phyloP scores from a whole-genome alignment of 2,888 invertebrate genomes.

The Plagiodera versicolora region DNA sequence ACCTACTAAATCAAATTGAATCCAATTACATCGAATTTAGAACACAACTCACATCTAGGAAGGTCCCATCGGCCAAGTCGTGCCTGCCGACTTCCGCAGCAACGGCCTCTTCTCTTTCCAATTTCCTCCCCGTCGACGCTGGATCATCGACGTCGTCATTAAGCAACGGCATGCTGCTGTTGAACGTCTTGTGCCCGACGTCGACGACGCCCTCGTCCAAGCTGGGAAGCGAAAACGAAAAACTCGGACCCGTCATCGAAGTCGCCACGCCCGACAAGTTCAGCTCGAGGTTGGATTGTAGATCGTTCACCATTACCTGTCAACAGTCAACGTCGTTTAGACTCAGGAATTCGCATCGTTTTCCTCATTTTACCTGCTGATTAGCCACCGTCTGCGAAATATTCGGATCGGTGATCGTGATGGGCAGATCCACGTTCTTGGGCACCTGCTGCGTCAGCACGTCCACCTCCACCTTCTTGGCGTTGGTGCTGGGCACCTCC shows the following conservation, averaged over 20 bases:
- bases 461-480: conserved; percentile 51
- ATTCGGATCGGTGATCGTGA: conserved; percentile 75
- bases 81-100: neutral
- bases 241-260: conserved; percentile 50
- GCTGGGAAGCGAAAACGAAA: conserved; percentile 48
- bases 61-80: conserved; percentile 16
- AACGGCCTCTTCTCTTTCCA: neutral
- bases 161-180: conserved; percentile 62
- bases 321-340: too few species aligned
- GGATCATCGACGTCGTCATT: conserved; percentile 57
- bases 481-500: conserved; percentile 65
- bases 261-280: conserved; percentile 62
- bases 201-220: conserved; percentile 52
- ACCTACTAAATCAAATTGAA: too few species aligned
- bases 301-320: conserved; percentile 43
- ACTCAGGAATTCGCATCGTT: too few species aligned
- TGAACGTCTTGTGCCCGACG: conserved; percentile 47
- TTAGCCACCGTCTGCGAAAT: conserved; percentile 62
- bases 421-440: conserved; percentile 72
- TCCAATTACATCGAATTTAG: too few species aligned
- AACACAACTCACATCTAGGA: conserved; percentile 37
- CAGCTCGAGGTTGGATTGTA: conserved; percentile 60
- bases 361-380: too few species aligned
- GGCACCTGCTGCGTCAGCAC: conserved; percentile 55
- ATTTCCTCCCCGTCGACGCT: neutral